Evolutionary conservation across 2,888 invertebrate genomes (phyloP), one percentile per base, ranked within the genome.

Genomic region (Pyrochroa serraticornis): DNA sequence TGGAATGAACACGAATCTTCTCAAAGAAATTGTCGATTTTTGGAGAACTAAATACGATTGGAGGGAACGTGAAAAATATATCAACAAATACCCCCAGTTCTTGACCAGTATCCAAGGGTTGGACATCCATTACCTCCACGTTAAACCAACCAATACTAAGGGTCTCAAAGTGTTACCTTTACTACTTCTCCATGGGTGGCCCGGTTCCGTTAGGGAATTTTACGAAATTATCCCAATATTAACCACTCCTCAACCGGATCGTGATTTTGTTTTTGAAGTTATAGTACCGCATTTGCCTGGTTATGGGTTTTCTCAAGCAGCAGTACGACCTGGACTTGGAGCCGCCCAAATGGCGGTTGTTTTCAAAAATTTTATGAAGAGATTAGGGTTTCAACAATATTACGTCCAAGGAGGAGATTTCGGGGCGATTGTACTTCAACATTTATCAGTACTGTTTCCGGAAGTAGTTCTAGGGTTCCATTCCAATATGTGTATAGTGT

Each of bases 151-250:
- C 73, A 56, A 68, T 0, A 41, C 55, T 33, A 64, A 63, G 3
- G 32, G n/a, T n/a, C n/a, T 71, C 1, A 74, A 83, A 69, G 82
- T 85, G 0, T 62, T 89, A 0, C 91, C 92, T 0, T 71, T 93
- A 0, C 77, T 92, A 1, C 67, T 95, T 35, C 77, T 91, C 8
- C 95, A 95, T 73, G 95, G 95, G 34, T 95, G 95, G 95, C 94
- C 95, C 0, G 93, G 94, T 0, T 92, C 92, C 0, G 83, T 93
- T 1, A 81, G 87, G 10, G 95, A 95, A 78, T 95, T 93, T 78
- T 89, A 90, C 70, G 86, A 87, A 44, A 77, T 91, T 0, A 87
- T 92, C 42, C 91, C 91, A 0, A 72, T 85, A 36, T 79, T 93
- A 7, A 76, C 75, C 0, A 86, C 83, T 0, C 80, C 80, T 0